Conservation (phyloP, 2,888 invertebrate genomes). For the Pseudococcus viburni region DNA sequence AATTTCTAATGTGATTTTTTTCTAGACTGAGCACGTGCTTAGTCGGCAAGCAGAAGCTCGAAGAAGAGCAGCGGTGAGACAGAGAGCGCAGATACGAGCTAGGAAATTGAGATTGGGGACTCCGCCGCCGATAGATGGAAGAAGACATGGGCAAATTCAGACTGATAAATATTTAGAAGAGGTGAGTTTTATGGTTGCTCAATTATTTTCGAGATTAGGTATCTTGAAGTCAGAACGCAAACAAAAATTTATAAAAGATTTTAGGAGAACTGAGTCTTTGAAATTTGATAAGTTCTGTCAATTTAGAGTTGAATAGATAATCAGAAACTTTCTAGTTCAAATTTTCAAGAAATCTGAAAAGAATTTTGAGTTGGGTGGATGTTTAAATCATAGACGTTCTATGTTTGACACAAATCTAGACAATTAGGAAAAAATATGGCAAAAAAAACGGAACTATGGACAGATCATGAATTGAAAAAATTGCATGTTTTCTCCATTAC, state of each 20-base stretch:
- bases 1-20: background rate
- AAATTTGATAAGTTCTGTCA: too few relatives aligned
- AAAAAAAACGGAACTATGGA: too few relatives aligned
- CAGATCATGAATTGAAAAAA: too few relatives aligned
- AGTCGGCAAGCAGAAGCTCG: conserved; percentile 77
- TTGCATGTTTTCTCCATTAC: too few relatives aligned
- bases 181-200: conserved; percentile 71
- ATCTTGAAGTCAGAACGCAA: background rate
- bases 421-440: too few relatives aligned
- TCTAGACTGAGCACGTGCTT: conserved; percentile 66
- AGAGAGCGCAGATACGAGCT: conserved; percentile 75
- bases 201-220: background rate
- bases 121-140: conserved; percentile 85
- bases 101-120: conserved; percentile 76
- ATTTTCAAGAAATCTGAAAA: too few relatives aligned
- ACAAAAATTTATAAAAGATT: background rate
- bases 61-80: conserved; percentile 82
- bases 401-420: too few relatives aligned
- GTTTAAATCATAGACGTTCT: too few relatives aligned
- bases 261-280: background rate
- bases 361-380: too few relatives aligned
- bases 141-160: conserved; percentile 89
- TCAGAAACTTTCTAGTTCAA: too few relatives aligned
- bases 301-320: too few relatives aligned
- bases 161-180: conserved; percentile 93